Evolutionary conservation across 1,140 invertebrate species (phyloP), one percentile per base, ranked within the genome.

Genomic region (Tetramorium simillimum): DNA sequence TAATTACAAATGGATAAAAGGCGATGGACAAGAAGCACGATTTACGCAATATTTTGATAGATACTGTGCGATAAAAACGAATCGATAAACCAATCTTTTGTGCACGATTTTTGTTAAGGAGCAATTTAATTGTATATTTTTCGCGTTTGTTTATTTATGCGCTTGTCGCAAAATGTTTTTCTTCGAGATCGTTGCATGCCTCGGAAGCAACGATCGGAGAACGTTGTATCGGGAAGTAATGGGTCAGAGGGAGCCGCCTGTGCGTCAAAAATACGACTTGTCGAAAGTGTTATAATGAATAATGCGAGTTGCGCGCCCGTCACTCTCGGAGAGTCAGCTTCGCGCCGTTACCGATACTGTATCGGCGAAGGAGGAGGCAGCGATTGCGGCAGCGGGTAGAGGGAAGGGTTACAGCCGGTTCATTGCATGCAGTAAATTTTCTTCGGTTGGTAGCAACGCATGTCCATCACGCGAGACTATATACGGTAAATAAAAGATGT

Each of bases 391-490:
- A 12, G 43, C n/a, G n/a, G n/a, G 40, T 14, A 43, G 28, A 33
- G 62, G 62, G 51, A 56, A 40, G 78, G 43, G 46, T 91, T 92
- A 87, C 88, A 90, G 86, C 87, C 88, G 91, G 88, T 92, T 93
- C 92, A 94, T 93, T 89, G 92, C 92, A 93, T 93, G 93, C 93
- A 93, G 94, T 92, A 95, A 94, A 95, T 94, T 94, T 94, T 91
- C 90, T 84, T 90, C 88, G 89, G 92, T 91, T 90, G 49, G 62
- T 78, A 89, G 85, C 90, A 85, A 87, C 88, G 89, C 88, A 88
- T 80, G 75, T 88, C 89, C 87, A 92, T 94, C 91, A 93, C 93
- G 91, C 91, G 91, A 87, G 77, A 92, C 90, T 88, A 78, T n/a
- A 43, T 37, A 76, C 58, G 53, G 40, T 84, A 84, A 84, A 84